A percentile compares a stretch with the other conserved stretches of the same genome.
Evolutionary conservation across 2,888 invertebrate genomes (phyloP).

Genomic region (Gryllus longicercus): DNA sequence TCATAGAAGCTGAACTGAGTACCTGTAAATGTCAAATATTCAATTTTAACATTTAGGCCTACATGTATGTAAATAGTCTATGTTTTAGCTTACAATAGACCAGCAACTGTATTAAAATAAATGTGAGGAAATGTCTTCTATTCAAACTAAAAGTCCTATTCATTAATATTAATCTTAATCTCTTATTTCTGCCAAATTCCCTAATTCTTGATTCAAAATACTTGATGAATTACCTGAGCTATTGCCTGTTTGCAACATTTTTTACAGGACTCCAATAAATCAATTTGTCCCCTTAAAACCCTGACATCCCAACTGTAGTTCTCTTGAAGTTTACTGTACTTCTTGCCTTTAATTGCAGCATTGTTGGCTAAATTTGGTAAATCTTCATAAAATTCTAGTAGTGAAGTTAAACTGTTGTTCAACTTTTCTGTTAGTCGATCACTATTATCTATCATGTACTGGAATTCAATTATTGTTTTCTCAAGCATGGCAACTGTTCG

Average conservation of each 20-base stretch:
- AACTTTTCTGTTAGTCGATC: conserved; percentile 40
- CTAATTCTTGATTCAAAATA: too few species aligned
- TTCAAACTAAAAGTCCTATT: too few species aligned
- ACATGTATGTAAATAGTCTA: too few species aligned
- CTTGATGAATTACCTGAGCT: conserved; percentile 48
- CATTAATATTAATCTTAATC: too few species aligned
- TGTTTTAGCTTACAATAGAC: too few species aligned
- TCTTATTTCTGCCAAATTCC: too few species aligned
- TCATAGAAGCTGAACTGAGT: conserved; percentile 37
- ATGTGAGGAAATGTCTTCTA: too few species aligned
- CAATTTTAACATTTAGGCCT: background rate
- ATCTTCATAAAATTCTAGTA: conserved; percentile 41
- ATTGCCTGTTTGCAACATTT: conserved; percentile 52
- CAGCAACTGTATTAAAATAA: too few species aligned
- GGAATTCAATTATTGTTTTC: conserved; percentile 37
- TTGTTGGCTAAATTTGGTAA: conserved; percentile 47
- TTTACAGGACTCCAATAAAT: conserved; percentile 50
- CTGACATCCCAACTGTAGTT: conserved; percentile 56
- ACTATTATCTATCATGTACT: conserved; percentile 38
- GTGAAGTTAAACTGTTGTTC: conserved; percentile 30
- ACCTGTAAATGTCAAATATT: conserved; percentile 33
- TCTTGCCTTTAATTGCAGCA: conserved; percentile 51
- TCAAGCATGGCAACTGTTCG: conserved; percentile 38
- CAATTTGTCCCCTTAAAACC: conserved; percentile 54
- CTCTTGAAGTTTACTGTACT: conserved; percentile 48